These are phyloP conservation scores for Rhysida immarginata DNA, from an alignment of 1,140 invertebrate species.

Conservation along the genomic window DNA sequence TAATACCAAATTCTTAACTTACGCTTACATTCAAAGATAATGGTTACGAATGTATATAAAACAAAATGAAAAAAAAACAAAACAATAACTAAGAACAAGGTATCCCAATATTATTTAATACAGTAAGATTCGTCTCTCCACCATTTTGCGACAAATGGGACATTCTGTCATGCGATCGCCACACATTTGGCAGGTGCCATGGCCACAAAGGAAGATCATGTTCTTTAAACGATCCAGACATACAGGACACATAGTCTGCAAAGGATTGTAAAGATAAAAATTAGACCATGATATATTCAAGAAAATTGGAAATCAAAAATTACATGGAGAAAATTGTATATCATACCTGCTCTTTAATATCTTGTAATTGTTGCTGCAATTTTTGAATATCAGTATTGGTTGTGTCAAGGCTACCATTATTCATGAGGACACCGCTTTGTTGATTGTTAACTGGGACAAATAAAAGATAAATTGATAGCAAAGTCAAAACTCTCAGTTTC, in stretches of 20 bases:
- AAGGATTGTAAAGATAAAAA: too few species aligned
- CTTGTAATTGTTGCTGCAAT: conserved; percentile 86
- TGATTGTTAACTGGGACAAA: too few species aligned
- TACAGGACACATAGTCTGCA: conserved; percentile 96
- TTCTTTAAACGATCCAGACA: conserved; percentile 94
- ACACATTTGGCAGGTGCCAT: conserved; percentile 95
- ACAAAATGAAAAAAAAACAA: too few species aligned
- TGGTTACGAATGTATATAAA: too few species aligned
- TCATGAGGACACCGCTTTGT: too few species aligned
- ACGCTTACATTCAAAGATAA: too few species aligned
- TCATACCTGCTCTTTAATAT: conserved; percentile 87
- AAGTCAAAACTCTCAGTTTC: too few species aligned
- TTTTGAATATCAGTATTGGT: conserved; percentile 74
- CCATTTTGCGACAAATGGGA: conserved; percentile 88
- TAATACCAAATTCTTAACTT: too few species aligned
- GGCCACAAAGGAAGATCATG: conserved; percentile 96
- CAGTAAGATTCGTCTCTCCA: conserved; percentile 85
- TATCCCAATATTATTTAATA: conserved; percentile 40
- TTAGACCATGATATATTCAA: background rate
- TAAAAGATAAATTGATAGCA: too few species aligned
- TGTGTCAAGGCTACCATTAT: conserved; percentile 61
- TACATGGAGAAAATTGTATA: background rate
- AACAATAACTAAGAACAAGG: too few species aligned
- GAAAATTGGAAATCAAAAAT: background rate
- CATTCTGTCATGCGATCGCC: conserved; percentile 92